Evolutionary conservation across 2,113 vertebrate species (phyloP).

Genomic region (Trachemys scripta): DNA sequence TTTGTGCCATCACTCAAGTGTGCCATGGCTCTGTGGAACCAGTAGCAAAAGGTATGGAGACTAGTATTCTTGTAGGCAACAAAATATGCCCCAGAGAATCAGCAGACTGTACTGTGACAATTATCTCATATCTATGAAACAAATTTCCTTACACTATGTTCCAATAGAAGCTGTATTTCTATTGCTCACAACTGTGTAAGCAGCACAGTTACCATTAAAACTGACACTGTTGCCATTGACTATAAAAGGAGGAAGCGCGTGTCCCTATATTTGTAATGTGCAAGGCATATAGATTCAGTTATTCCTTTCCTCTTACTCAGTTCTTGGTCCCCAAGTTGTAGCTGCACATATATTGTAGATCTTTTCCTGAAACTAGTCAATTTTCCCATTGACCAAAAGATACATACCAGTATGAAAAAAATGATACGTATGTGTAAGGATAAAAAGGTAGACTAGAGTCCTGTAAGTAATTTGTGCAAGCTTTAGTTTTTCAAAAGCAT

Average conservation of each 20-base stretch:
- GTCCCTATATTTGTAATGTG: not conserved
- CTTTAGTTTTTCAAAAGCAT: not conserved
- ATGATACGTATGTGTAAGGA: not conserved
- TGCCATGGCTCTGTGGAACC: not conserved
- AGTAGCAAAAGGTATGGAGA: not conserved
- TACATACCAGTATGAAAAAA: not conserved
- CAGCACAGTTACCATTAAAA: not conserved
- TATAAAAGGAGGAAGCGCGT: not conserved
- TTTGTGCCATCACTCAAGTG: not conserved
- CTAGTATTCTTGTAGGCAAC: not conserved
- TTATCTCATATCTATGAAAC: not conserved
- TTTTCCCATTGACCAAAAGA: not conserved
- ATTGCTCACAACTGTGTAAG: not conserved
- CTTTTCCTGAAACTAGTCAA: not conserved
- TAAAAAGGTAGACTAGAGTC: not conserved
- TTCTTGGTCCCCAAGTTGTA: accelerated
- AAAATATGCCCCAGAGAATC: not conserved
- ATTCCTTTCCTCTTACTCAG: not conserved
- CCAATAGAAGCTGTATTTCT: not conserved
- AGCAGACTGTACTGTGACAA: not conserved
- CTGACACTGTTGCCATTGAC: not conserved
- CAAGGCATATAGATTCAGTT: not conserved
- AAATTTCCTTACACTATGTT: not conserved
- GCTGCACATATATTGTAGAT: not conserved
- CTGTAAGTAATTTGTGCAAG: not conserved